phyloP scores from a whole-genome alignment of 2,113 vertebrate species.

The Probosciger aterrimus region DNA sequence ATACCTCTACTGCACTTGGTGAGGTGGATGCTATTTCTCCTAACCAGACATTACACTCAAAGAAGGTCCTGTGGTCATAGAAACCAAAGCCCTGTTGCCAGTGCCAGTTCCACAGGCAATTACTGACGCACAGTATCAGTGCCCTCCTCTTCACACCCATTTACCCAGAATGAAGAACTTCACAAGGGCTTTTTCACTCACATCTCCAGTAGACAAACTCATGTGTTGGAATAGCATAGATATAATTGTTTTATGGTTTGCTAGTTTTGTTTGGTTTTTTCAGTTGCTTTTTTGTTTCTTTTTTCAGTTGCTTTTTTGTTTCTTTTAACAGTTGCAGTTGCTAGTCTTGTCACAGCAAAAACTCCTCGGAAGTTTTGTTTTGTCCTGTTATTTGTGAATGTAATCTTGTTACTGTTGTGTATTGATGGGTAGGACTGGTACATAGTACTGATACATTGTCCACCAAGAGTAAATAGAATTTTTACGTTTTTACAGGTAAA shows the following conservation, averaged over 20 bases:
- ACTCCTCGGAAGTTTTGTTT: neutral
- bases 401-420: neutral
- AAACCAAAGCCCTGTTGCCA: neutral
- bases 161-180: neutral
- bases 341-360: neutral
- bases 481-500: neutral
- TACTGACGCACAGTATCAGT: neutral
- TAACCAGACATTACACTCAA: neutral
- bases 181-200: neutral
- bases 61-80: neutral
- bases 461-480: neutral
- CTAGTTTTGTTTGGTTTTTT: neutral
- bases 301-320: neutral
- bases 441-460: neutral
- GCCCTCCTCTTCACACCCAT: neutral
- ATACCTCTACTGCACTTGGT: neutral
- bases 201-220: neutral
- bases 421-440: neutral
- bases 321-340: neutral
- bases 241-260: neutral
- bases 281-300: neutral
- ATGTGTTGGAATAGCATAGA: neutral
- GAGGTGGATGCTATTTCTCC: neutral
- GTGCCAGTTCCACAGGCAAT: accelerated
- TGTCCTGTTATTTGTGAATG: neutral